Evolutionary conservation across 2,113 vertebrate species (phyloP), one percentile per base, ranked within the genome.

Genomic region (Jacana jacana): DNA sequence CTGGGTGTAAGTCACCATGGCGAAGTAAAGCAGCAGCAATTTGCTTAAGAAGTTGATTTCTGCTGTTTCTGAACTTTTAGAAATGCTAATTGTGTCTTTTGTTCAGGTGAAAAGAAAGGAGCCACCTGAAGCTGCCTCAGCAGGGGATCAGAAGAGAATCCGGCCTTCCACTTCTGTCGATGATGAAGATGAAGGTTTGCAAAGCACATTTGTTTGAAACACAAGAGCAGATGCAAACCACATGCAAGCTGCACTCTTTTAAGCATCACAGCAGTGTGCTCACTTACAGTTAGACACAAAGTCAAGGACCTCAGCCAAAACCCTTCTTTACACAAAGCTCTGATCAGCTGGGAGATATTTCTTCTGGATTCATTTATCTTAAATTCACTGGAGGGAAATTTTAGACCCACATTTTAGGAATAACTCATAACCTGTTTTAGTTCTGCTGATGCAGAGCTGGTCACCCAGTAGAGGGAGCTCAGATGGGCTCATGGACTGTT

Each of bases 101-200:
- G 88, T 91, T 95, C 95, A 99, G 99, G 99, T 99, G 91, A 99
- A 99, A 95, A 98, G 99, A 98, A 99, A 99, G 97, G 99, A 99
- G 77, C 99, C 99, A 5, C 99, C 99, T 3, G 99, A 99, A 91
- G 91, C 98, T 5, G 97, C 98, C 51, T 96, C 98, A 2, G 96
- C 98, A 0, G 98, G 98, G 28, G 99, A 99, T 96, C 99, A 98
- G 97, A 99, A 99, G 96, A 98, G 99, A 86, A 98, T 99, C 30
- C 98, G 99, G 55, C 99, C 99, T 22, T 99, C 99, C 4, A 98
- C 99, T 24, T 99, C 99, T 1, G 98, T 98, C 8, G 99, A 99
- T 20, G 99, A 99, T 89, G 99, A 99, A 94, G 99, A 99, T 73
- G 99, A 99, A 99, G 99, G 99, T 99, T 69, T 40, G 97, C 24